phyloP scores from a whole-genome alignment of 2,113 vertebrate genomes.

The Recurvirostra avosetta region DNA sequence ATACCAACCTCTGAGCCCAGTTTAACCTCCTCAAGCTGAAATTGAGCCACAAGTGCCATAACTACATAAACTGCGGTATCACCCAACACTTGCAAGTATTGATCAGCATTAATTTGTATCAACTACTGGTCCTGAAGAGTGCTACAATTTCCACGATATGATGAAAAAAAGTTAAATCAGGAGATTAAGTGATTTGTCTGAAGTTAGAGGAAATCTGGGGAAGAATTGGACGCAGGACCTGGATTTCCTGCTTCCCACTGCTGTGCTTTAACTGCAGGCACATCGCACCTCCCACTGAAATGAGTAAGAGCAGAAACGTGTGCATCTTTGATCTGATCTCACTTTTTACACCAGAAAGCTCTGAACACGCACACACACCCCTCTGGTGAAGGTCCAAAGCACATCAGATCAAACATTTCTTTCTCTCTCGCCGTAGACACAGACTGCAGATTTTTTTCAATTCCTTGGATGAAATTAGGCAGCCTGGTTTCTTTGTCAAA shows the following conservation, averaged over 20 bases:
- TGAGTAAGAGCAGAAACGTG: background rate
- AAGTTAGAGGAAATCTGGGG: background rate
- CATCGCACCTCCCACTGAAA: background rate
- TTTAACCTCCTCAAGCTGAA: no score
- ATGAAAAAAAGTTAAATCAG: background rate
- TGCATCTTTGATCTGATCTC: background rate
- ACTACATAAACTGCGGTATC: accelerated
- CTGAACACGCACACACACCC: background rate
- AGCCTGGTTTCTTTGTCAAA: background rate
- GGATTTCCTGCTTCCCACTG: background rate
- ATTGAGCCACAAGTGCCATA: accelerated
- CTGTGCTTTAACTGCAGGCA: background rate
- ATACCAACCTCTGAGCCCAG: accelerated
- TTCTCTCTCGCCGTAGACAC: accelerated
- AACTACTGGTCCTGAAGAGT: accelerated
- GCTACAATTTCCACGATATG: accelerated
- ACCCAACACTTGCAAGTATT: accelerated
- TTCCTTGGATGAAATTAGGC: background rate
- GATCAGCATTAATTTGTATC: accelerated
- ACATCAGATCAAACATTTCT: accelerated
- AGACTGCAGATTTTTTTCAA: background rate
- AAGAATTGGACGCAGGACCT: background rate
- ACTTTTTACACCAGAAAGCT: background rate
- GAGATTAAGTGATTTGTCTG: background rate
- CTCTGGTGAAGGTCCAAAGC: background rate